phyloP scores from a whole-genome alignment of 2,797 vertebrate genomes.

The Vireo griseus region DNA sequence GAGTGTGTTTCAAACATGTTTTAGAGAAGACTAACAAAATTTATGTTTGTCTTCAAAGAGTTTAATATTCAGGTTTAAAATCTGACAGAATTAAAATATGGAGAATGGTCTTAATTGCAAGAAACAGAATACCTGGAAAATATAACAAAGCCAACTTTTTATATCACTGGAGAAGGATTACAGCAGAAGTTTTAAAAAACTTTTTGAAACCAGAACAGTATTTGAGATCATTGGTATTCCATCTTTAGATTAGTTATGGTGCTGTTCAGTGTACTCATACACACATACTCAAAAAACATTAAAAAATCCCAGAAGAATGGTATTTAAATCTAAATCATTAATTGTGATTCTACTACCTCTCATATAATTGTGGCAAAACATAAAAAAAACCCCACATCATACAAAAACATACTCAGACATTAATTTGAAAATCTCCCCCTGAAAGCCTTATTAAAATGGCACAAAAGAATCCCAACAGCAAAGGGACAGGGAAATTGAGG shows the following conservation, averaged over 20 bases:
- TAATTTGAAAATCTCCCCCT: not conserved
- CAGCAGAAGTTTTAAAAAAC: not conserved
- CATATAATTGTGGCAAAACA: not conserved
- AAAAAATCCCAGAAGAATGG: not conserved
- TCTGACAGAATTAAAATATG: not conserved
- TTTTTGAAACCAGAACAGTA: not conserved
- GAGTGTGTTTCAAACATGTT: not conserved
- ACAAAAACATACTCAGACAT: not conserved
- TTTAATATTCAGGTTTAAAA: constrained; percentile 28
- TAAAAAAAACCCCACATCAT: not conserved
- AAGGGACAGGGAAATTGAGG: not conserved
- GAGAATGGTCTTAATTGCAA: not conserved
- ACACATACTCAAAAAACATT: not conserved
- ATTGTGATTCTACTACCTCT: constrained; percentile 34
- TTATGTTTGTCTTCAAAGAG: not conserved
- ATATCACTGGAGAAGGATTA: not conserved
- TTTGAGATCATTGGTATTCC: not conserved
- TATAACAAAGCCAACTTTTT: not conserved
- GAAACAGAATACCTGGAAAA: not conserved
- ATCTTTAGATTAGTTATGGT: not conserved
- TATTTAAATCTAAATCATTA: constrained; percentile 28
- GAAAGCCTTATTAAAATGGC: not conserved
- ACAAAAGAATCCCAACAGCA: not conserved
- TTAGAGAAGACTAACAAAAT: constrained; percentile 36
- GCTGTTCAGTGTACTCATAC: not conserved